Percentiles rank a stretch among this genome's conserved stretches.
phyloP scores from a whole-genome alignment of 2,888 invertebrate genomes.

The Lasioglossum vierecki region DNA sequence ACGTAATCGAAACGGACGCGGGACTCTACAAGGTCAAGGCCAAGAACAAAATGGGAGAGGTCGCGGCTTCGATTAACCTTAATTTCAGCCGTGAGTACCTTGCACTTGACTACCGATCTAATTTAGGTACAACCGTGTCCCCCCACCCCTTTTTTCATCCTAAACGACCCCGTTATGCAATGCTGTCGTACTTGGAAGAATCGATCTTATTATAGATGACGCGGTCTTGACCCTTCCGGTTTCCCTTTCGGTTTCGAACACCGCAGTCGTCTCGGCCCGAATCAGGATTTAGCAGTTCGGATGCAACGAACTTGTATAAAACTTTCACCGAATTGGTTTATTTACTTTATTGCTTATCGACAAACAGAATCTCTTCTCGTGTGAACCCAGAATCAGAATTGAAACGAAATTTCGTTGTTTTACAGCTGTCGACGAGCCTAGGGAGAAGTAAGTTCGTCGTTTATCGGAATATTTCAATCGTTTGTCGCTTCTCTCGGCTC shows the following conservation, averaged over 20 bases:
- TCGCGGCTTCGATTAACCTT: slow-evolving; percentile 97
- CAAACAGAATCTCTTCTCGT: background rate
- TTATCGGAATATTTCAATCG: slow-evolving; percentile 47
- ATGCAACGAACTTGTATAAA: background rate
- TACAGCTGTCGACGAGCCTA: slow-evolving; percentile 97
- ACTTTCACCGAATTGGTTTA: background rate
- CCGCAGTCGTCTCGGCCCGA: background rate
- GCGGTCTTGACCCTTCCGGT: slow-evolving; percentile 36
- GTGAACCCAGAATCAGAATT: background rate
- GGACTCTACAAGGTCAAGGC: slow-evolving; percentile 98
- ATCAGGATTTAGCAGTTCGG: background rate
- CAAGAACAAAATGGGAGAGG: slow-evolving; percentile 98
- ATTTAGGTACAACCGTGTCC: background rate
- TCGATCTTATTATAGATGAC: slow-evolving; percentile 1
- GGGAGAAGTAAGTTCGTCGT: slow-evolving; percentile 93
- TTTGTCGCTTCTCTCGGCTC: slow-evolving; percentile 77
- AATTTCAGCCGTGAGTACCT: slow-evolving; percentile 97
- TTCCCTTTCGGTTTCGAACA: slow-evolving; percentile 15
- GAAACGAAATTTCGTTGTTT: slow-evolving; percentile 79
- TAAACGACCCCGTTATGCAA: background rate
- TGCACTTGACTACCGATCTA: background rate
- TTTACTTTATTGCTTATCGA: background rate
- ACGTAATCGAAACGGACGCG: slow-evolving; percentile 97
- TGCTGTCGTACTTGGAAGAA: background rate
- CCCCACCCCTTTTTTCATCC: background rate